Base-by-base conservation (phyloP, 2,888 invertebrate species). In the Idaea aversata region DNA sequence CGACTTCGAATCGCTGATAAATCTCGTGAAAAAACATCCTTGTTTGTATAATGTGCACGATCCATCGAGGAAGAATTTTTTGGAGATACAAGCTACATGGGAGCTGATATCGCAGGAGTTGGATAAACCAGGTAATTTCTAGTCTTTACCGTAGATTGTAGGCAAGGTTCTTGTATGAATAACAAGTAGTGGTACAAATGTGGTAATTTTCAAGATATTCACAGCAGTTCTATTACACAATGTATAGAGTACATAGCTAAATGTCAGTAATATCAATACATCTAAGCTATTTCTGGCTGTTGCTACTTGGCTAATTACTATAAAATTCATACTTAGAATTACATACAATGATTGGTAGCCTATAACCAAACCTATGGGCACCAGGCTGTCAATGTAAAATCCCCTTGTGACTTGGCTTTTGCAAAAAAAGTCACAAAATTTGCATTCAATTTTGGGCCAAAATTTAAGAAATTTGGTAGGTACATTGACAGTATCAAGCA, bases 31-130 rank as follows among this genome's bases (percentile, higher is more conserved):
- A 74, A 91, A 91, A n/a, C 85, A 92, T 72, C 72, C 82, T 65
- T 84, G 80, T 80, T 81, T 93, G 68, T 91, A 92, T 70, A 87
- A 87, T 77, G 78, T 84, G 62, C 78, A 81, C 36, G 90, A 90
- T 77, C 87, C 90, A 0, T 88, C 91, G 25, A 83, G 91, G 61
- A 92, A 91, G 67, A 90, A 88, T 70, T 90, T 91, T 70, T 77
- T 92, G 73, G 86, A 87, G 61, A 81, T 90, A 34, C 90, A 90
- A 76, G 74, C 80, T 68, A 90, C 89, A 83, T 93, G 92, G 92
- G 85, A 87, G 72, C 83, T 85, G 79, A 92, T 93, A 81, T 88
- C 91, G n/a, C 77, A 80, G 71, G 77, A 82, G 72, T 74, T 93
- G 67, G 74, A 76, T 36, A 92, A 88, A 71, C 92, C 92, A 87